Base-by-base conservation (phyloP, 2,888 invertebrate species). In the Mesorhabditis sp. region DNA sequence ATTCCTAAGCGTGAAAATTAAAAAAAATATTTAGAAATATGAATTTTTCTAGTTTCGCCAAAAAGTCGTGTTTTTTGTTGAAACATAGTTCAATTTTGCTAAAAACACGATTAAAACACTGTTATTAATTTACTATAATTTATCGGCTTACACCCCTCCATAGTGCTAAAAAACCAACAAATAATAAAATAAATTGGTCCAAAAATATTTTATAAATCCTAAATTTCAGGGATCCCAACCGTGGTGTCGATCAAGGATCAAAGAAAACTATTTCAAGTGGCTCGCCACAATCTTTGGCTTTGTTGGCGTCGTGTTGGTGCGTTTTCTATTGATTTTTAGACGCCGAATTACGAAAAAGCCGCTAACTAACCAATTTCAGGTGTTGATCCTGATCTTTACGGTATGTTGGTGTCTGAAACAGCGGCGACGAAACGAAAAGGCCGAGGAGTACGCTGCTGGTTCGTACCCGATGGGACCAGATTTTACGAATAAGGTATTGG, bases 251-350 rank as follows among this genome's bases (percentile, higher is more conserved):
- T 84, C 85, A 43, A 76, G 84, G 63, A 81, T 83, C 74, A 80
- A 82, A 76, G 85, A 85, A 70, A 84, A 83, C 69, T 82, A 80
- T 76, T 78, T 83, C 77, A 83, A 79, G 67, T 85, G 83, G 82
- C 72, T 84, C 69, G 78, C 83, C 43, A 79, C 78, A 67, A 75
- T 85, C 64, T 78, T 83, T 71, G 80, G 76, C 65, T 72, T 75
- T 69, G 72, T 80, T 44, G 78, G 77, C 63, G 65, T 72, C 66
- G 70, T 81, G 66, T 72, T 77, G 67, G 76, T 78, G 58, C 7
- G 28, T 28, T 28, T 28, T 28, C 28, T 28, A 28, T 28, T 28
- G 1, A 28, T 28, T 28, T 28, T 28, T 28, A 28, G 28, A 28
- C 28, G 28, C 28, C 28, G 28, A 28, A 28, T 28, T 28, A 28